Evolutionary conservation across 2,888 invertebrate genomes (phyloP), one percentile per base, ranked within the genome.

Genomic region (Clanis bilineata): DNA sequence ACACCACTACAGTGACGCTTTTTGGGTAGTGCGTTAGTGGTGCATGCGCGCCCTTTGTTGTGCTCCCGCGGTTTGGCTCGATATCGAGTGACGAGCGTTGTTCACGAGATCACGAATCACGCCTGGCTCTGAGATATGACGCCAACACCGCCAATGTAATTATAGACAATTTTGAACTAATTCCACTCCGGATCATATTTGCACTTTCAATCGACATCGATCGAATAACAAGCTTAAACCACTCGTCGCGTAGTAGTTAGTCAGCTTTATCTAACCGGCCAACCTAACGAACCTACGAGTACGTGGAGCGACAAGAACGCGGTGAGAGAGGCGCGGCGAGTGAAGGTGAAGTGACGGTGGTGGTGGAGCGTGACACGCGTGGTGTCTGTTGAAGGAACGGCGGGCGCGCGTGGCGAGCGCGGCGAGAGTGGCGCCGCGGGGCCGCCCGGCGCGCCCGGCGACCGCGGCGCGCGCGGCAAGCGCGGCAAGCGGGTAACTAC

Each of bases 401-500:
- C 93, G 74, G 95, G 95, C 58, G 91, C 92, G 72, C 94, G 95
- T 85, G 97, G 97, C 84, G 96, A 96, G 88, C 96, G 96, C 86
- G 96, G 96, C 80, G 96, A 96, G 79, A 77, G 94, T 72, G 97
- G 97, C 76, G 95, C 95, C 70, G 93, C 94, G 68, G 96, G 96
- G 75, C 95, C 95, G 70, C 94, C 95, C 75, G 97, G 97, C 77
- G 93, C 93, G 75, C 92, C 95, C 76, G 98, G 98, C 73, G 97
- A 97, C 87, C 97, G 96, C 90, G 98, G 98, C 84, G 94, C 96
- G 73, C 94, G 98, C 83, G 98, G 98, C 85, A 97, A 97, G 88
- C 95, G 97, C 90, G 98, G 98, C 94, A 97, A 97, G 93, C 94
- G 96, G 97, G 98, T 97, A 96, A 95, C 71, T 67, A 60, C 60